Evolutionary conservation across 2,888 invertebrate species (phyloP).

Genomic region (Tipula confusa): DNA sequence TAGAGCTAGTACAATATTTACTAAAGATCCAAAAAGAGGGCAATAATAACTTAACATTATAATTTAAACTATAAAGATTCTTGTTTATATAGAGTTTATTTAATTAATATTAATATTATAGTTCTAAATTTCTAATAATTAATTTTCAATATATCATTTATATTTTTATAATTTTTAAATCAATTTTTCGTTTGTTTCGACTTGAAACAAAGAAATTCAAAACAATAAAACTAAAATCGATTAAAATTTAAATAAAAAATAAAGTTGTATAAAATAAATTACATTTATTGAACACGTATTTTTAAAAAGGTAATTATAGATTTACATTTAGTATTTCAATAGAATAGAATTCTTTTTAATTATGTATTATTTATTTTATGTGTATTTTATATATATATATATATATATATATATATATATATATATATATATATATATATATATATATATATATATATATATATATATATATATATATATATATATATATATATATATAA

Average conservation of each 20-base stretch:
- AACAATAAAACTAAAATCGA: neutral
- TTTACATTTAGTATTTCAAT: slow-evolving; percentile 1
- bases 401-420: too few relatives aligned
- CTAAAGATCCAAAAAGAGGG: too few relatives aligned
- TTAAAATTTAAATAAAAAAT: neutral
- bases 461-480: too few relatives aligned
- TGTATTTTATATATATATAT: too few relatives aligned
- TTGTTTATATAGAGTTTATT: neutral
- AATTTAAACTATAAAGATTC: too few relatives aligned
- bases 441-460: too few relatives aligned
- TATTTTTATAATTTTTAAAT: neutral
- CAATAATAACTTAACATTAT: too few relatives aligned
- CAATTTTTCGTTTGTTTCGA: neutral
- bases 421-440: too few relatives aligned
- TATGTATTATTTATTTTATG: neutral
- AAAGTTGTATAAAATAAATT: slow-evolving; percentile 3
- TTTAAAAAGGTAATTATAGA: neutral
- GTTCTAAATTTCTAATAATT: neutral
- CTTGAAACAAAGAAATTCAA: neutral
- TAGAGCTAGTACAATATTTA: too few relatives aligned
- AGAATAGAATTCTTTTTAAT: neutral
- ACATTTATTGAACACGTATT: slow-evolving; percentile 20
- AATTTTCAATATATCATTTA: neutral
- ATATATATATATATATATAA: neutral
- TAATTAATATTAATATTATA: neutral